A percentile compares a stretch with the other conserved stretches of the same genome.
Conservation (phyloP, 2,888 invertebrate species). For the Tetranychus truncatus region DNA sequence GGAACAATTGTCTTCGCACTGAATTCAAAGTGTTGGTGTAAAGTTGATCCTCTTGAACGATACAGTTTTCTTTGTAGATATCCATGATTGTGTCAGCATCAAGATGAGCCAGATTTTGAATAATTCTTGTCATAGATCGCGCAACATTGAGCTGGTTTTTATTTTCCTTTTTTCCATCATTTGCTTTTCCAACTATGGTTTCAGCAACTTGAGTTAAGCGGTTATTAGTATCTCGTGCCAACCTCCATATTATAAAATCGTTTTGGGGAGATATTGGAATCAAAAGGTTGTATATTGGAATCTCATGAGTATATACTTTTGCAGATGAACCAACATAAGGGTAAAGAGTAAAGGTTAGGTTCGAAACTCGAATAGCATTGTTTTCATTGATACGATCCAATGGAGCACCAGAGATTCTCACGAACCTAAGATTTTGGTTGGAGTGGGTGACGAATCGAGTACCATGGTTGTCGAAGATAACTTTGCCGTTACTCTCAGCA, state of each 20-base stretch:
- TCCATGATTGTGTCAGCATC: conserved; percentile 19
- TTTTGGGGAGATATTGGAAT: background rate
- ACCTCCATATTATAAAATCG: background rate
- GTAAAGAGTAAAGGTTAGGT: background rate
- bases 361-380: background rate
- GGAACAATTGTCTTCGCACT: conserved; percentile 29
- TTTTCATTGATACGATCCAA: no score
- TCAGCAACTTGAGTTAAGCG: background rate
- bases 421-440: conserved; percentile 13
- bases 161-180: background rate
- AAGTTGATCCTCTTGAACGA: background rate
- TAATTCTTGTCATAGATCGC: background rate
- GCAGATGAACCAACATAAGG: background rate
- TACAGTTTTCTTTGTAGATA: background rate
- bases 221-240: background rate
- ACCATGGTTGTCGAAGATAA: conserved; percentile 16
- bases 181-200: background rate
- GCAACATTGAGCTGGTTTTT: background rate
- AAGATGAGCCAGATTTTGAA: conserved; percentile 26
- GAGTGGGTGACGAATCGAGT: conserved; percentile 16
- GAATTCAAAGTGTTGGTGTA: conserved; percentile 21
- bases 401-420: background rate
- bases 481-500: conserved; percentile 19
- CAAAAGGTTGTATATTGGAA: background rate
- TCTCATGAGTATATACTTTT: background rate